These are phyloP conservation scores for Nemoura dubitans DNA, from an alignment of 2,888 invertebrate species.

Conservation along the genomic window DNA sequence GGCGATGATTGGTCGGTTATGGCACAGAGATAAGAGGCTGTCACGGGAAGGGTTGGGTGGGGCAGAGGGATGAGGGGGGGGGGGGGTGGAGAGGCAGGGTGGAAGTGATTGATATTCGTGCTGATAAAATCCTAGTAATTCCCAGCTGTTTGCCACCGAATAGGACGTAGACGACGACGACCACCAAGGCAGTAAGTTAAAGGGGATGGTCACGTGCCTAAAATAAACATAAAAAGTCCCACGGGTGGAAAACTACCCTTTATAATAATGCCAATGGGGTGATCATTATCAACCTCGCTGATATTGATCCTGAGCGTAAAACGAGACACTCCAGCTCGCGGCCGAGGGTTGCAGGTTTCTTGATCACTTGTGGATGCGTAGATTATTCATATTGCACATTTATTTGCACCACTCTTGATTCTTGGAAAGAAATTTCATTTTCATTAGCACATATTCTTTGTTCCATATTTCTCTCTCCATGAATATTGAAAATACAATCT, in stretches of 20 bases:
- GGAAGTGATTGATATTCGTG: slow-evolving; percentile 29
- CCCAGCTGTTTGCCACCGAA: slow-evolving; percentile 27
- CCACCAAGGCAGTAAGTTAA: not conserved
- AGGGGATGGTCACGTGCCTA: slow-evolving; percentile 24
- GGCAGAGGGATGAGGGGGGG: too few species aligned
- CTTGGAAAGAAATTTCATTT: not conserved
- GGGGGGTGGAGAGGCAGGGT: not conserved
- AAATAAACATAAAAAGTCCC: slow-evolving; percentile 34
- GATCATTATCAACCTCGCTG: slow-evolving; percentile 9
- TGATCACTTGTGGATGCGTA: too few species aligned
- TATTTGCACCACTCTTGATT: not conserved
- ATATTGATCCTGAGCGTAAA: slow-evolving; percentile 13
- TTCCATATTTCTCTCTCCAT: not conserved
- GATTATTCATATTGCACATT: too few species aligned
- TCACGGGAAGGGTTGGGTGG: not conserved
- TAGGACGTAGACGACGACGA: not conserved
- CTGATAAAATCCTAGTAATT: slow-evolving; percentile 33
- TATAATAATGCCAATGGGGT: slow-evolving; percentile 18
- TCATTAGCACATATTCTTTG: not conserved
- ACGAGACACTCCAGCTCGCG: not conserved
- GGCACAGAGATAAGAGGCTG: slow-evolving; percentile 15
- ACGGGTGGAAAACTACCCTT: slow-evolving; percentile 30
- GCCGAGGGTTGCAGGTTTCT: too few species aligned
- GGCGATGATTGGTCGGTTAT: slow-evolving; percentile 30
- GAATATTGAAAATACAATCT: not conserved